phyloP scores from a whole-genome alignment of 2,113 vertebrate species.

The Dasyornis broadbenti region DNA sequence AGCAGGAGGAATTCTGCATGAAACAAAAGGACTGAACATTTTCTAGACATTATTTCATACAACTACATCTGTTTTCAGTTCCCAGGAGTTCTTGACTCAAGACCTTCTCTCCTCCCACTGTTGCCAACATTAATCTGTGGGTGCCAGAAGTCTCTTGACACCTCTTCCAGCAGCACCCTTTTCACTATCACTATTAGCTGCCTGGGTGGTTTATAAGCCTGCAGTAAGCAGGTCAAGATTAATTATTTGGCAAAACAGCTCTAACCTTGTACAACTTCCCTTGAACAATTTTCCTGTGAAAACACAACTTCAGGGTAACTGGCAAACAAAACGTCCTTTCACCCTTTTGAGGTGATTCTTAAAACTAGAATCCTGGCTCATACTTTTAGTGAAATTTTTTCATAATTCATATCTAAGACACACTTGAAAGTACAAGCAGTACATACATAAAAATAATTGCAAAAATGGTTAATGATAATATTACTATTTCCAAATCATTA shows the following conservation, averaged over 20 bases:
- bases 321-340: not conserved
- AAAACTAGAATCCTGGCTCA: not conserved
- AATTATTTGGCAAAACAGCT: not conserved
- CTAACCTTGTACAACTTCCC: not conserved
- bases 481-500: not conserved
- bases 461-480: rapidly evolving
- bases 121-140: not conserved
- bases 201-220: not conserved
- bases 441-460: not conserved
- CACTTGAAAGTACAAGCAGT: not conserved
- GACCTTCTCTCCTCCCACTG: not conserved
- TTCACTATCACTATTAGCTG: not conserved
- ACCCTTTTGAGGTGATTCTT: not conserved
- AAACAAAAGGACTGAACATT: not conserved
- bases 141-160: not conserved
- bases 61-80: not conserved
- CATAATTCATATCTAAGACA: not conserved
- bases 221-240: not conserved
- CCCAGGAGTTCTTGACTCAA: not conserved
- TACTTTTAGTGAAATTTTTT: not conserved
- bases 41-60: not conserved
- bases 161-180: not conserved
- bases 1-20: not conserved
- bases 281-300: not conserved
- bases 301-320: not conserved